Evolutionary conservation across 2,888 invertebrate genomes (phyloP).

Genomic region (Volucella zonaria): DNA sequence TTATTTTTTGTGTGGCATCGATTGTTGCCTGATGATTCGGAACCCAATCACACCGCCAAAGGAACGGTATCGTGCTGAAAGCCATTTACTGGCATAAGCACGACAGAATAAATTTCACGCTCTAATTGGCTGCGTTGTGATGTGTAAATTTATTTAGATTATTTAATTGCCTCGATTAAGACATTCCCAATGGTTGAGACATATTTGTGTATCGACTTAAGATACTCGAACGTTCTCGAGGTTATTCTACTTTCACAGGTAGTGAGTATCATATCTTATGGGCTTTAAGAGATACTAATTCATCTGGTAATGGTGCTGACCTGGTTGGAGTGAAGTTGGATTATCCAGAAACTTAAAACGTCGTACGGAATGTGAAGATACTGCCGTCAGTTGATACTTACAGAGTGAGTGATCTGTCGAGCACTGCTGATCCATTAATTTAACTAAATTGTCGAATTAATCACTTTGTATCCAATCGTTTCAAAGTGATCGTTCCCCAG

Average conservation of each 20-base stretch:
- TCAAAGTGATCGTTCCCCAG: too few relatives aligned
- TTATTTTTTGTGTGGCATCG: slow-evolving; percentile 9
- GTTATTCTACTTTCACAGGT: slow-evolving; percentile 11
- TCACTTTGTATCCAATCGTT: too few relatives aligned
- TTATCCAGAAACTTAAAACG: too few relatives aligned
- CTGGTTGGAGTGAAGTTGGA: too few relatives aligned
- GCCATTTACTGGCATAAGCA: slow-evolving; percentile 12
- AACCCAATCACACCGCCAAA: neutral
- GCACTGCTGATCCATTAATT: too few relatives aligned
- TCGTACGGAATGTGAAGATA: too few relatives aligned
- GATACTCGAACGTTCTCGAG: neutral
- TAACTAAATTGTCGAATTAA: too few relatives aligned
- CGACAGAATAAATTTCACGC: slow-evolving; percentile 55
- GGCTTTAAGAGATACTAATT: too few relatives aligned
- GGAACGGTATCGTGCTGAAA: neutral
- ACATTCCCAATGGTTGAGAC: slow-evolving; percentile 33
- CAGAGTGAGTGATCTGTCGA: too few relatives aligned
- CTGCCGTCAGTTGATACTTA: too few relatives aligned
- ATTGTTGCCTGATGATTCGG: slow-evolving; percentile 15
- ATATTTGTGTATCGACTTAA: slow-evolving; percentile 16
- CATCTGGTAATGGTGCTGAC: too few relatives aligned
- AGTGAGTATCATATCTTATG: too few relatives aligned
- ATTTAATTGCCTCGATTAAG: slow-evolving; percentile 53
- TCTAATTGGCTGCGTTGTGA: slow-evolving; percentile 59
- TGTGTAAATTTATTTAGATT: slow-evolving; percentile 53